Evolutionary conservation across 1,140 invertebrate genomes (phyloP).

Genomic region (Drosophila punjabiensis): DNA sequence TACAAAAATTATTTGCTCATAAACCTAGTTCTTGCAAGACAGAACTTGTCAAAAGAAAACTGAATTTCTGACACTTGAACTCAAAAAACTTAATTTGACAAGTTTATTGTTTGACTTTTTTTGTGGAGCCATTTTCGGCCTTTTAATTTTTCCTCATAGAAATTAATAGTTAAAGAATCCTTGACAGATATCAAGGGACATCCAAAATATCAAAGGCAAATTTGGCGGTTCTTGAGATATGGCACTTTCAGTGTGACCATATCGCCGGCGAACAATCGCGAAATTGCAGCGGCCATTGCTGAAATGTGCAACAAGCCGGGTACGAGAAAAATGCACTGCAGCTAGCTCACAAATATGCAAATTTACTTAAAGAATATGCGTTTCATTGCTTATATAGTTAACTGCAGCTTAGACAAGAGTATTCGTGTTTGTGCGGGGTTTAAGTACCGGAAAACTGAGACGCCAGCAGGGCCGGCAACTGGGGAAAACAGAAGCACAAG

Average conservation of each 20-base stretch:
- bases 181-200: background rate
- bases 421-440: background rate
- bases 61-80: no score
- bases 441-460: background rate
- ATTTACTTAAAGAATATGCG: background rate
- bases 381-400: background rate
- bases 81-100: no score
- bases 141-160: background rate
- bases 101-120: no score
- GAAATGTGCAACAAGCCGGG: conserved; percentile 16
- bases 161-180: background rate
- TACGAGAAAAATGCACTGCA: conserved; percentile 1
- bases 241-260: conserved; percentile 19
- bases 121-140: no score
- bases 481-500: background rate
- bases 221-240: conserved; percentile 6
- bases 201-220: background rate
- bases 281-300: conserved; percentile 27
- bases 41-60: no score
- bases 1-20: no score
- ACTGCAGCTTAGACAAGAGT: background rate
- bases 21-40: no score
- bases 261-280: background rate
- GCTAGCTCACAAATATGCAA: background rate
- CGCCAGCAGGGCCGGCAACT: background rate